These are phyloP conservation scores for Montipora capricornis DNA, from an alignment of 64 coral and sea anemone genomes.

Conservation along the genomic window DNA sequence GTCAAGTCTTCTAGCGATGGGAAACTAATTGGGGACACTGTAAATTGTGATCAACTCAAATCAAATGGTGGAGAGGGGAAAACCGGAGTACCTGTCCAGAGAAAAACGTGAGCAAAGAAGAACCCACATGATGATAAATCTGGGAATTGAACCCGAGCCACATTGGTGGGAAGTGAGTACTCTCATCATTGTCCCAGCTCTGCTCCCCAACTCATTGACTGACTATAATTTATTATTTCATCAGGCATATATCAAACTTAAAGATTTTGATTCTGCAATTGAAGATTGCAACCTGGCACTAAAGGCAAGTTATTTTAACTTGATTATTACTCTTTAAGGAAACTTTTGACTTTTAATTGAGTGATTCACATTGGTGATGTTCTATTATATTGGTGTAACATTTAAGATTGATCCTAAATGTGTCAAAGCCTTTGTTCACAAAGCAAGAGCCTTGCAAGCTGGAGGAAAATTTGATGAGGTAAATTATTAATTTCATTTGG, in stretches of 20 bases:
- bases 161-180: no score
- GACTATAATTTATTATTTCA: not conserved
- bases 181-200: not conserved
- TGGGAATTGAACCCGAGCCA: no score
- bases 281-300: conserved; percentile 58
- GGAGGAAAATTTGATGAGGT: conserved; percentile 53
- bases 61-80: no score
- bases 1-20: no score
- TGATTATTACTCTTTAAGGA: not conserved
- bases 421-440: conserved; percentile 52
- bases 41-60: no score
- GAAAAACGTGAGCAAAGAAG: no score
- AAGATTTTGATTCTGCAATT: conserved; percentile 55
- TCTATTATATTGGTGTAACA: not conserved
- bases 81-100: no score
- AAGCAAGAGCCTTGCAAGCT: conserved; percentile 45
- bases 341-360: no score
- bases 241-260: conserved; percentile 66
- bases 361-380: no score
- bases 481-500: not conserved
- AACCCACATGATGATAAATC: no score
- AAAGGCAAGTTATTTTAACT: not conserved
- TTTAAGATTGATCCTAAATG: conserved; percentile 40
- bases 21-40: no score
- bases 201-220: not conserved